Conservation (phyloP, 2,888 invertebrate genomes). For the Geophilus truncorum region DNA sequence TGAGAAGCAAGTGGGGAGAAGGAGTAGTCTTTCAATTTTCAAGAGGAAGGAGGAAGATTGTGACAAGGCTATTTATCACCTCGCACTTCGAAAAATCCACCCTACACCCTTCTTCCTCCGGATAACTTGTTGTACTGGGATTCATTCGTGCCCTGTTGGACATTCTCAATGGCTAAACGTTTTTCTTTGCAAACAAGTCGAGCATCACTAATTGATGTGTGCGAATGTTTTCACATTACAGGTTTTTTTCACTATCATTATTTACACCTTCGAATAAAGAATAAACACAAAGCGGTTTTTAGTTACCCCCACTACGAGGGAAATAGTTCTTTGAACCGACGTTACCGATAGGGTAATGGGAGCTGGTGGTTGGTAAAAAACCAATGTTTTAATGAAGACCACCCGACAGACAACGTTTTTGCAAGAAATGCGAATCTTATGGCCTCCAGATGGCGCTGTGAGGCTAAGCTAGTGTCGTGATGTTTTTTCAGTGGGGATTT, state of each 20-base stretch:
- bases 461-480: not conserved
- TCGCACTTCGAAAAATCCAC: not conserved
- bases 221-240: slow-evolving; percentile 6
- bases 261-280: not conserved
- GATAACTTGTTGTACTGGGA: not conserved
- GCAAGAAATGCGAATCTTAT: not conserved
- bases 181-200: not conserved
- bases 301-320: not conserved
- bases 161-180: not conserved
- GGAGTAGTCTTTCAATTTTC: slow-evolving; percentile 25
- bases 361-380: not conserved
- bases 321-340: not conserved
- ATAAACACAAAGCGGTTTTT: too few species aligned
- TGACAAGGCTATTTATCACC: slow-evolving; percentile 19
- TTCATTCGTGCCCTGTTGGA: not conserved
- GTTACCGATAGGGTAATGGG: not conserved
- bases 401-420: not conserved
- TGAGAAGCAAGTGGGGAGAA: slow-evolving; percentile 6
- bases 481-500: not conserved
- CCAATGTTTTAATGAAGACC: not conserved
- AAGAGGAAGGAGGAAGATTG: slow-evolving; percentile 27
- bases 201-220: not conserved
- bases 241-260: not conserved
- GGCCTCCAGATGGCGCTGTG: not conserved
- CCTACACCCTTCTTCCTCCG: not conserved